These are phyloP conservation scores for Burhinus oedicnemus DNA, from an alignment of 2,113 vertebrate genomes.

Conservation along the genomic window DNA sequence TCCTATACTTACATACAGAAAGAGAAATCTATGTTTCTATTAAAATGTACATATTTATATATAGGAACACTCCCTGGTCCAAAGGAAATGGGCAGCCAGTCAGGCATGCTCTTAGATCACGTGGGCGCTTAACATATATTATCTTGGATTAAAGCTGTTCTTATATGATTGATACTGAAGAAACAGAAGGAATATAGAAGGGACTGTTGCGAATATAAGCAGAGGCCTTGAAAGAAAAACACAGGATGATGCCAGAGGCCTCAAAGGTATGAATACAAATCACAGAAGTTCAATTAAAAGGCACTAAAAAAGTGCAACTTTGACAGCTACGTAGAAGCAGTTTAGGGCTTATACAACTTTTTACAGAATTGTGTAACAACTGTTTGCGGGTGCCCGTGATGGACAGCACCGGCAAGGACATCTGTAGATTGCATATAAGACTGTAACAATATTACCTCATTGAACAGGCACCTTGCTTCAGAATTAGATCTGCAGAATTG, in stretches of 20 bases:
- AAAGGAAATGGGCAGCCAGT: not conserved
- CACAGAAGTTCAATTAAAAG: not conserved
- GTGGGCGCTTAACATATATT: not conserved
- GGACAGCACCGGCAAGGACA: not conserved
- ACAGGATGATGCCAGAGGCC: not conserved
- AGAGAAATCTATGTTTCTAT: not conserved
- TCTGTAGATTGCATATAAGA: not conserved
- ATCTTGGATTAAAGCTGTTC: not conserved
- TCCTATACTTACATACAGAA: not conserved
- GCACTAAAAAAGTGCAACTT: not conserved
- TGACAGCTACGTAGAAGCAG: not conserved
- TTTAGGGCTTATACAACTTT: not conserved
- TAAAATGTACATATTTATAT: not conserved
- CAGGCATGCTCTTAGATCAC: not conserved
- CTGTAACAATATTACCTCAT: not conserved
- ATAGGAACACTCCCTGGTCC: not conserved
- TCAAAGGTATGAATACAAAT: not conserved
- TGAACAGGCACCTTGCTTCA: not conserved
- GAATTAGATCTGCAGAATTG: not conserved
- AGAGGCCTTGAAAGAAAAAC: not conserved
- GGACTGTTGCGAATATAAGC: not conserved
- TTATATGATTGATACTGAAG: not conserved
- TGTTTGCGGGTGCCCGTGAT: not conserved
- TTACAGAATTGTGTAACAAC: not conserved
- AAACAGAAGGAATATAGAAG: not conserved